These are phyloP conservation scores for Drosophila arizonae DNA, from an alignment of 1,140 invertebrate genomes.

Conservation along the genomic window DNA sequence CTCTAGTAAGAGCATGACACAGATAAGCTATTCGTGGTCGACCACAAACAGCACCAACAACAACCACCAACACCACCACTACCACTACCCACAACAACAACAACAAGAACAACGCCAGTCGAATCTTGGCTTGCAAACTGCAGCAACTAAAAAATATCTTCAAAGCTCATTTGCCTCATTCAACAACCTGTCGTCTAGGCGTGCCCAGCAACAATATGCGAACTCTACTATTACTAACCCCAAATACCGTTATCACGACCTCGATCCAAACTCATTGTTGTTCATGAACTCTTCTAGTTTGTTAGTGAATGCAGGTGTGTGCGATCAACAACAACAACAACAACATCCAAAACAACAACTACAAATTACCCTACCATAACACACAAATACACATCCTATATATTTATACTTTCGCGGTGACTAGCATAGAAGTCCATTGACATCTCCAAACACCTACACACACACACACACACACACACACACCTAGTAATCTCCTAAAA, in stretches of 20 bases:
- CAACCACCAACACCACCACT: slow-evolving; percentile 45
- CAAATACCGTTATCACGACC: slow-evolving; percentile 71
- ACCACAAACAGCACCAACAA: slow-evolving; percentile 41
- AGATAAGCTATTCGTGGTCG: slow-evolving; percentile 73
- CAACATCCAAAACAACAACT: slow-evolving; percentile 32
- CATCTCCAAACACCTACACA: not conserved
- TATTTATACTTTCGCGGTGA: slow-evolving; percentile 4
- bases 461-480: not conserved
- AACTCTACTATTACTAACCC: slow-evolving; percentile 78
- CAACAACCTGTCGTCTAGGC: slow-evolving; percentile 64
- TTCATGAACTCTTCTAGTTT: slow-evolving; percentile 83
- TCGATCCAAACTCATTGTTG: slow-evolving; percentile 83
- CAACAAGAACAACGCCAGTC: slow-evolving; percentile 73
- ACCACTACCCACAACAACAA: slow-evolving; percentile 43
- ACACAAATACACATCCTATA: slow-evolving; percentile 6
- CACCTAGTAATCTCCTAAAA: not conserved
- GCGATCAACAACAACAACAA: slow-evolving; percentile 55
- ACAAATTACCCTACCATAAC: slow-evolving; percentile 33
- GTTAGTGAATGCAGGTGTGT: slow-evolving; percentile 83
- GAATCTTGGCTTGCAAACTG: slow-evolving; percentile 81
- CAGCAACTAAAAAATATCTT: slow-evolving; percentile 82
- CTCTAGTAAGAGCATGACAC: slow-evolving; percentile 81
- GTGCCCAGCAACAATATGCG: slow-evolving; percentile 81
- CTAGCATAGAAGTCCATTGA: slow-evolving; percentile 14
- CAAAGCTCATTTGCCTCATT: slow-evolving; percentile 82